A percentile compares a stretch with the other conserved stretches of the same genome.
Evolutionary conservation across 2,888 invertebrate species (phyloP).

Genomic region (Pammene aurita): DNA sequence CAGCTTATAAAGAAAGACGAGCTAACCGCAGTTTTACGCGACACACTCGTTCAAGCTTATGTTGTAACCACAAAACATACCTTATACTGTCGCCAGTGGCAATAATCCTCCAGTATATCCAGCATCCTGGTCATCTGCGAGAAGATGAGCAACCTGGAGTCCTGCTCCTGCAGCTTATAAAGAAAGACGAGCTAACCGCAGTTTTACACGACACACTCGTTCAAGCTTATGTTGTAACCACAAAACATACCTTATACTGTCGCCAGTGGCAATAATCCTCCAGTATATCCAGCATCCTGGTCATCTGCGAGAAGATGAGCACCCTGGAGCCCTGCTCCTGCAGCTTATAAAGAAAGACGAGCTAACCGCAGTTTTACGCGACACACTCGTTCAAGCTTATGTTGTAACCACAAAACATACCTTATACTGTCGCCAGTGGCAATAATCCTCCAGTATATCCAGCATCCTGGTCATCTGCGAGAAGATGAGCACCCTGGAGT

Average conservation of each 20-base stretch:
- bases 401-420: conserved; percentile 33
- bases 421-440: too few species aligned
- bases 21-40: too few species aligned
- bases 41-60: too few species aligned
- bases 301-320: conserved; percentile 97
- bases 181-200: conserved; percentile 98
- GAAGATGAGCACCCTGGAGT: conserved; percentile 96
- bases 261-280: too few species aligned
- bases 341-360: conserved; percentile 97
- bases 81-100: too few species aligned
- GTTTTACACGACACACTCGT: conserved; percentile 96
- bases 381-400: conserved; percentile 96
- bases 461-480: conserved; percentile 88
- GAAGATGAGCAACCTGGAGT: conserved; percentile 96
- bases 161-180: conserved; percentile 96
- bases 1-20: too few species aligned
- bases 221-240: too few species aligned
- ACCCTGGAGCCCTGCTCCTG: conserved; percentile 96
- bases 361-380: conserved; percentile 97
- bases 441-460: too few species aligned
- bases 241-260: too few species aligned
- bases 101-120: conserved; percentile 98
- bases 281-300: conserved; percentile 97
- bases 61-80: conserved; percentile 33
- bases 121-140: conserved; percentile 99